phyloP scores from a whole-genome alignment of 2,888 invertebrate genomes.

The Melinaea marsaeus region DNA sequence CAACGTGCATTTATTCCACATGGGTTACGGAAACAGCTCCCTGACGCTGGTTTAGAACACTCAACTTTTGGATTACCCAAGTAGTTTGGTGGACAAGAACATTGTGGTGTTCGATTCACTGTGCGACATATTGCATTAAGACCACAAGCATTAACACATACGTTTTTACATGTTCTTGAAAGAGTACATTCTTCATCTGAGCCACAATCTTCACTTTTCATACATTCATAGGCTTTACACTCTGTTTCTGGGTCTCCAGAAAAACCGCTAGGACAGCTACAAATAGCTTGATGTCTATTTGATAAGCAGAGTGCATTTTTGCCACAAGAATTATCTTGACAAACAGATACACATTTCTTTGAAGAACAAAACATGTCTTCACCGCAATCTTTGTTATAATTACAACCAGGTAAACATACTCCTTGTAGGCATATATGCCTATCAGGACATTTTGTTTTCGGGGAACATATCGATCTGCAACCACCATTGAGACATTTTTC shows the following conservation, averaged over 20 bases:
- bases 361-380: constrained; percentile 84
- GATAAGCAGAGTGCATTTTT: constrained; percentile 88
- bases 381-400: constrained; percentile 87
- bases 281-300: constrained; percentile 88
- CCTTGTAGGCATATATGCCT: constrained; percentile 87
- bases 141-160: constrained; percentile 89
- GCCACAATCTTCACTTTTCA: constrained; percentile 86
- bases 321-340: constrained; percentile 85
- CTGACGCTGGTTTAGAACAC: constrained; percentile 83
- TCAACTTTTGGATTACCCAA: constrained; percentile 88
- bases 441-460: constrained; percentile 82
- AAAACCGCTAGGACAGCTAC: constrained; percentile 91
- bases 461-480: constrained; percentile 85
- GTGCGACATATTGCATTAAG: constrained; percentile 91
- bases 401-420: constrained; percentile 88
- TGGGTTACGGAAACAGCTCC: constrained; percentile 87
- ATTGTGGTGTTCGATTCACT: constrained; percentile 85
- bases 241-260: constrained; percentile 87
- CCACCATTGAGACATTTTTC: constrained; percentile 86
- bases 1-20: constrained; percentile 92
- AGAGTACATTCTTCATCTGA: constrained; percentile 85
- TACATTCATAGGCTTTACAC: constrained; percentile 88
- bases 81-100: constrained; percentile 89
- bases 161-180: constrained; percentile 86
- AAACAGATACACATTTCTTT: constrained; percentile 84